Evolutionary conservation across 2,888 invertebrate species (phyloP).

Genomic region (Amorpha juglandis): DNA sequence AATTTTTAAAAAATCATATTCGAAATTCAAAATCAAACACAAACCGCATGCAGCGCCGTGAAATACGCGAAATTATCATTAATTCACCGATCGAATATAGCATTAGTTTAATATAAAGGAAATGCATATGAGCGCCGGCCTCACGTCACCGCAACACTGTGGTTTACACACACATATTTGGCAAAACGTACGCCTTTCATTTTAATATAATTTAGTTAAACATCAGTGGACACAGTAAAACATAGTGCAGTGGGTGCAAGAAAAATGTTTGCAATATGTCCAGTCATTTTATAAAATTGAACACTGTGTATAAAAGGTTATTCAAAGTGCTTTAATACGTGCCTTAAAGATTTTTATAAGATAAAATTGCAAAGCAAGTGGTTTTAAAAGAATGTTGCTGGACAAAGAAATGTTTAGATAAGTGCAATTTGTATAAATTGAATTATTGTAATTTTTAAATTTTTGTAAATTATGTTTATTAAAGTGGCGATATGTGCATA

Average conservation of each 20-base stretch:
- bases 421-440: background rate
- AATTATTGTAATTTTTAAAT: background rate
- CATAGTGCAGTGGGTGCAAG: background rate
- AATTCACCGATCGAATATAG: constrained; percentile 45
- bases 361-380: background rate
- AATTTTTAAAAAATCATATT: background rate
- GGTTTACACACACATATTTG: constrained; percentile 52
- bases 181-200: constrained; percentile 45
- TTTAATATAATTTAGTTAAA: constrained; percentile 54
- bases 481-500: no score
- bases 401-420: background rate
- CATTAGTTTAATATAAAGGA: constrained; percentile 64
- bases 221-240: constrained; percentile 37
- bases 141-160: constrained; percentile 51
- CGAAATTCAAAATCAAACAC: background rate
- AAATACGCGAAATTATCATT: constrained; percentile 32
- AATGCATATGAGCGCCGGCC: constrained; percentile 54
- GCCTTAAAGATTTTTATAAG: background rate
- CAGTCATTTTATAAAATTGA: background rate
- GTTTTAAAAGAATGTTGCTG: background rate
- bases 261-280: background rate
- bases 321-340: background rate
- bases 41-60: constrained; percentile 16
- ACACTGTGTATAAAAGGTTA: background rate
- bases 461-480: background rate